phyloP scores from a whole-genome alignment of 2,113 vertebrate species.

The Callipepla californica region DNA sequence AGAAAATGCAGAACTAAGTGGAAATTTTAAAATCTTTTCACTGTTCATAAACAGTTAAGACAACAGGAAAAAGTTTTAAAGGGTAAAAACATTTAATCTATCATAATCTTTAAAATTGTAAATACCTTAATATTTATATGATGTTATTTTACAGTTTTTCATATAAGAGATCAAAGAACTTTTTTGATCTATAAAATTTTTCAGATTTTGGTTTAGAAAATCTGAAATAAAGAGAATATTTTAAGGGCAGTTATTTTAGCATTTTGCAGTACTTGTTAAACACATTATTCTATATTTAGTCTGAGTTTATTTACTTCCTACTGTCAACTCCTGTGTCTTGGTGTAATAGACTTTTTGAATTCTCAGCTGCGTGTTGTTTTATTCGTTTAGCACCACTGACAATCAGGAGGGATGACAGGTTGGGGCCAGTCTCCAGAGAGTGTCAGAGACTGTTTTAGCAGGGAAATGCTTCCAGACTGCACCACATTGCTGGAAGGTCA shows the following conservation, averaged over 20 bases:
- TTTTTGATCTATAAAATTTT: background rate
- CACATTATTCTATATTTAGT: background rate
- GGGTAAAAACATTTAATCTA: background rate
- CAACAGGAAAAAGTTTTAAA: background rate
- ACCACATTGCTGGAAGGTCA: rapidly evolving
- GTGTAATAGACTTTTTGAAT: background rate
- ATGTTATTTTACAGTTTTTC: background rate
- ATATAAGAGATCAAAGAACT: background rate
- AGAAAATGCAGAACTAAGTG: background rate
- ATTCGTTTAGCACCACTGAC: background rate
- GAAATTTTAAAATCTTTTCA: background rate
- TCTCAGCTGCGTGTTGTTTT: background rate
- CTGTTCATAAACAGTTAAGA: background rate
- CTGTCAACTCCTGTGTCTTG: background rate
- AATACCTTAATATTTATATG: background rate
- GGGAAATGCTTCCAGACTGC: background rate
- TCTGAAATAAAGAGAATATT: background rate
- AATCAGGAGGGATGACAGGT: background rate
- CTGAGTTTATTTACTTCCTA: background rate
- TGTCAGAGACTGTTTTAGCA: background rate
- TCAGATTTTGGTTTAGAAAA: background rate
- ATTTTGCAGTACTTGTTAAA: background rate
- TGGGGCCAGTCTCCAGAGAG: background rate
- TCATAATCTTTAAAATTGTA: background rate
- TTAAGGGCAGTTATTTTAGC: background rate